phyloP scores from a whole-genome alignment of 2,113 vertebrate species.

The Dicentrarchus labrax region DNA sequence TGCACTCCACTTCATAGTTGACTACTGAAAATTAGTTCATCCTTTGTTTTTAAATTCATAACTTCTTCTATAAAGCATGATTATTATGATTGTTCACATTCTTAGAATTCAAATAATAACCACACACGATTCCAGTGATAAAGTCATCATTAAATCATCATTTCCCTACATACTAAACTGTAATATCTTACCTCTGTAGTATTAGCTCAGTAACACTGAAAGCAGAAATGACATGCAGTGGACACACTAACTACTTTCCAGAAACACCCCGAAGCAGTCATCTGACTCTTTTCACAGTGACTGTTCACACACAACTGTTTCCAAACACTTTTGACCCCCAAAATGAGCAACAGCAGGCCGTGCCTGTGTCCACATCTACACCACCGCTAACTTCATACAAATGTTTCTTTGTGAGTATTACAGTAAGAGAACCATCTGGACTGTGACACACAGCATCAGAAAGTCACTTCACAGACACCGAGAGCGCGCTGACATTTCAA shows the following conservation, averaged over 20 bases:
- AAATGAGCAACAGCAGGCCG: slow-evolving; percentile 4
- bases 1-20: not conserved
- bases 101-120: not conserved
- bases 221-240: not conserved
- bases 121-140: not conserved
- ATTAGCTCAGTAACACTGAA: not conserved
- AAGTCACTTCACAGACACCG: slow-evolving; percentile 23
- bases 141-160: not conserved
- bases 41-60: not conserved
- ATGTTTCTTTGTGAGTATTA: slow-evolving; percentile 22
- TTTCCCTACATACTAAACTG: not conserved
- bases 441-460: slow-evolving; percentile 22
- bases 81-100: too few species aligned
- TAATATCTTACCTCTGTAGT: not conserved
- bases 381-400: slow-evolving; percentile 6
- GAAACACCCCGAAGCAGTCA: not conserved
- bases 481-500: slow-evolving; percentile 42
- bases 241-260: not conserved
- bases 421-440: slow-evolving; percentile 51
- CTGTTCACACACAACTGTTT: not conserved
- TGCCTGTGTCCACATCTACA: slow-evolving; percentile 1
- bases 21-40: not conserved
- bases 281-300: not conserved
- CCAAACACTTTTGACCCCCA: slow-evolving; percentile 7
- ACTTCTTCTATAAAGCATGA: not conserved